These are phyloP conservation scores for Peromyscus leucopus DNA, from an alignment of 2,113 vertebrate species.

Conservation along the genomic window DNA sequence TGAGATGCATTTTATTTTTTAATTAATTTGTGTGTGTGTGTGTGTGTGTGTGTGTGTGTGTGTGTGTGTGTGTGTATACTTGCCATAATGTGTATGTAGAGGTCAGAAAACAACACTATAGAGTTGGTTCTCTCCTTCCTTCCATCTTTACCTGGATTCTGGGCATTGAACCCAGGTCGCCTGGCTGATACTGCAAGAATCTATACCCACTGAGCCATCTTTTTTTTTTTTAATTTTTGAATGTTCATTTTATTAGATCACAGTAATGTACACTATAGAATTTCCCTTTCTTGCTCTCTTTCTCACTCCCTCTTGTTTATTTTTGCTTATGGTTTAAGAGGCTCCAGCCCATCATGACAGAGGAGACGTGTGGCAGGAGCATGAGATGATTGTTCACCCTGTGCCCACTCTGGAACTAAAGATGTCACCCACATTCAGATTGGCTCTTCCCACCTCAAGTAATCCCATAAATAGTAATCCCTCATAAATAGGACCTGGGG, in stretches of 20 bases:
- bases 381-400: neutral
- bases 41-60: neutral
- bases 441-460: neutral
- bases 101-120: neutral
- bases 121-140: neutral
- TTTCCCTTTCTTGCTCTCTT: neutral
- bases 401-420: neutral
- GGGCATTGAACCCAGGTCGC: neutral
- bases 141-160: neutral
- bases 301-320: neutral
- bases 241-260: neutral
- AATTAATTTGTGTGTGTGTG: neutral
- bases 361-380: neutral
- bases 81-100: neutral
- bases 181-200: neutral
- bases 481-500: too few relatives aligned
- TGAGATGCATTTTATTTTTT: neutral
- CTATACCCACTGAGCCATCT: neutral
- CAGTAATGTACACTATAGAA: neutral
- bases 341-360: too few relatives aligned
- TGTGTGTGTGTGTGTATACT: neutral
- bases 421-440: neutral
- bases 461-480: neutral
- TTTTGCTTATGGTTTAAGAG: neutral
- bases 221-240: too few relatives aligned